These are phyloP conservation scores for Conomelus anceps DNA, from an alignment of 2,888 invertebrate genomes.

Conservation along the genomic window DNA sequence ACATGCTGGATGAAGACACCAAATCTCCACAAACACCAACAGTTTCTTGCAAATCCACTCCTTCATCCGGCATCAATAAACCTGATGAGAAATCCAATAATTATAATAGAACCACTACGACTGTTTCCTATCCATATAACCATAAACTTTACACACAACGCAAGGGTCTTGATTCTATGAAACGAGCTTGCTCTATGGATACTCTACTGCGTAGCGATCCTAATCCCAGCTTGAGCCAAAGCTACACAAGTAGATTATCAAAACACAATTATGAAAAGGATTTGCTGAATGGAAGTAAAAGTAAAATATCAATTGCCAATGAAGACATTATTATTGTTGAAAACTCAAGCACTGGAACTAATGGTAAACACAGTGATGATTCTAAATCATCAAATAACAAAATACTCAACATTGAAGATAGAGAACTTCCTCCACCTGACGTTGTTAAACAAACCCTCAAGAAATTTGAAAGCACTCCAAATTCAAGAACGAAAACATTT, in stretches of 20 bases:
- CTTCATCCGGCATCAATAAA: not conserved
- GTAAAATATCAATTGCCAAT: conserved; percentile 32
- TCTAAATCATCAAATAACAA: conserved; percentile 12
- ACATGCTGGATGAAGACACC: conserved; percentile 64
- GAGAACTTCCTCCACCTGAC: conserved; percentile 81
- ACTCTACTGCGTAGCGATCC: conserved; percentile 63
- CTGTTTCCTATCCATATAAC: conserved; percentile 25
- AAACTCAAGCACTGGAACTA: conserved; percentile 26
- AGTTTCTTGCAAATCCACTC: not conserved
- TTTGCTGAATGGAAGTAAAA: conserved; percentile 6
- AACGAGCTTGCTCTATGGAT: conserved; percentile 81
- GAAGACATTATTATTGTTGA: conserved; percentile 41
- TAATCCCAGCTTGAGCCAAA: conserved; percentile 14
- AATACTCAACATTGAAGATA: conserved; percentile 47
- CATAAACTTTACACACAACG: conserved; percentile 43
- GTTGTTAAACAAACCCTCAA: conserved; percentile 78
- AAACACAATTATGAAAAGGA: not conserved
- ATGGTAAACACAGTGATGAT: not conserved
- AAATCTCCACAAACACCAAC: conserved; percentile 2
- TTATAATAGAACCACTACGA: conserved; percentile 15
- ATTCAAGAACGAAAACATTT: conserved; percentile 23
- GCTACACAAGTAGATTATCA: not conserved
- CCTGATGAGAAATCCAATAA: not conserved
- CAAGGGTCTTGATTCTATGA: conserved; percentile 54
- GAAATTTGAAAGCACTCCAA: conserved; percentile 59